These are phyloP conservation scores for Chalcis sispes DNA, from an alignment of 2,888 invertebrate species.

Conservation along the genomic window DNA sequence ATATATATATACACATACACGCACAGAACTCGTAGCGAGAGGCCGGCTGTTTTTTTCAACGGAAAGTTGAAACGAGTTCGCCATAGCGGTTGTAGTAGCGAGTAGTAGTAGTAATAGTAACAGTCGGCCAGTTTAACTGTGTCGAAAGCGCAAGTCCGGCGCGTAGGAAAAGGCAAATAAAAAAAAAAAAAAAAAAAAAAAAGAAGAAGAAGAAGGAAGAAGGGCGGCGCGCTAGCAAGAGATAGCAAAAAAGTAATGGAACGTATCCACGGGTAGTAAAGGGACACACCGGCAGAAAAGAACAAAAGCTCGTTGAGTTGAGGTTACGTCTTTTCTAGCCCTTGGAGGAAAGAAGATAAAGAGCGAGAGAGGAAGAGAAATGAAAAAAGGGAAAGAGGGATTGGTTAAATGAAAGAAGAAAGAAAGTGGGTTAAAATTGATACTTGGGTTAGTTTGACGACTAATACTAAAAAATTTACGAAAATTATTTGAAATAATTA, in stretches of 20 bases:
- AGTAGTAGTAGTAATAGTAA: too few relatives aligned
- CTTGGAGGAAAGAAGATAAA: background rate
- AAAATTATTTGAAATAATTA: too few relatives aligned
- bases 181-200: constrained; percentile 9
- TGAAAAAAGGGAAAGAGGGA: background rate
- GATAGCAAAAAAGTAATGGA: background rate
- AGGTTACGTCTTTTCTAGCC: too few relatives aligned
- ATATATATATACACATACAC: too few relatives aligned
- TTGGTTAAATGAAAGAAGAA: too few relatives aligned
- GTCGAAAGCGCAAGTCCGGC: constrained; percentile 42
- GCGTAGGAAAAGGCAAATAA: constrained; percentile 28
- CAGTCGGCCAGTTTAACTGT: constrained; percentile 45
- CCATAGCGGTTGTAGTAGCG: too few relatives aligned
- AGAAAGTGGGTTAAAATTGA: background rate
- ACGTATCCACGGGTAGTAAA: background rate
- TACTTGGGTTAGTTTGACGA: too few relatives aligned
- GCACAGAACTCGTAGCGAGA: too few relatives aligned
- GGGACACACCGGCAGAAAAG: background rate
- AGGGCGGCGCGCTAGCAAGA: background rate
- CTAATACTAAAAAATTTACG: too few relatives aligned
- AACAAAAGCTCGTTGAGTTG: background rate
- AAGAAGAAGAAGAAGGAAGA: constrained; percentile 8
- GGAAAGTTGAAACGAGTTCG: constrained; percentile 58
- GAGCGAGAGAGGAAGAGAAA: background rate
- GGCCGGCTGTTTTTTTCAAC: constrained; percentile 31